A percentile compares a stretch with the other conserved stretches of the same genome.
These are phyloP conservation scores for Ips nitidus DNA, from an alignment of 1,140 invertebrate species.

Conservation along the genomic window DNA sequence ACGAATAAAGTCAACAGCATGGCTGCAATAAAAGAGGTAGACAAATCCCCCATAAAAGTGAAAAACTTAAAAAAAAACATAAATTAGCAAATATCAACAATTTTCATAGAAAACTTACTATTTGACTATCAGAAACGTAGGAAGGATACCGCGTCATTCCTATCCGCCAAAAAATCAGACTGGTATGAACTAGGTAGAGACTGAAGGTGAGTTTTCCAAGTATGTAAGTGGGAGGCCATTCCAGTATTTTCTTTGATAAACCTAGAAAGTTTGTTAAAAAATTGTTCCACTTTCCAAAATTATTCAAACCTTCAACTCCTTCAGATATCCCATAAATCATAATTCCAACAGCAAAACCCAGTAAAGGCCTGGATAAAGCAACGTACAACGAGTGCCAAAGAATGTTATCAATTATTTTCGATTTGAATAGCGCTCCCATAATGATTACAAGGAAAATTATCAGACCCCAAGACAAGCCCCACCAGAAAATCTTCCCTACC, in stretches of 20 bases:
- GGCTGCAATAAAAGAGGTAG: conserved; percentile 7
- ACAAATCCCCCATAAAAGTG: conserved; percentile 13
- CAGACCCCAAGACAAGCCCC: not conserved
- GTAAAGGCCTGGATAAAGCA: conserved; percentile 32
- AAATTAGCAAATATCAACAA: not conserved
- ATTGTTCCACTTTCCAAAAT: not conserved
- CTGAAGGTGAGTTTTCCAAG: conserved; percentile 39
- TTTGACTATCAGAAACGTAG: conserved; percentile 19
- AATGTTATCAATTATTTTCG: not conserved
- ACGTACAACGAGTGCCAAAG: conserved; percentile 31
- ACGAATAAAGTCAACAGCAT: conserved; percentile 26
- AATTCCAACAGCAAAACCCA: conserved; percentile 30
- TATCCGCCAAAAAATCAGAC: conserved; percentile 23
- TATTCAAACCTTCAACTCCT: conserved; percentile 40
- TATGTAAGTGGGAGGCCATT: conserved; percentile 36
- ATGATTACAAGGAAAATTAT: conserved; percentile 18
- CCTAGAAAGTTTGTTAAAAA: conserved; percentile 21
- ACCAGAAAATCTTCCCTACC: not conserved
- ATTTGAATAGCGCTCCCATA: too few relatives aligned
- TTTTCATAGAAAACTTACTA: conserved; percentile 30
- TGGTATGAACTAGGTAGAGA: conserved; percentile 38
- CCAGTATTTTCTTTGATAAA: conserved; percentile 8
- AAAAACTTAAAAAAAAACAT: conserved; percentile 15
- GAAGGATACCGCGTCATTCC: conserved; percentile 22
- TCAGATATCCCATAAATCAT: conserved; percentile 34